These are phyloP conservation scores for Conus ventricosus DNA, from an alignment of 1,140 invertebrate genomes.

Conservation along the genomic window DNA sequence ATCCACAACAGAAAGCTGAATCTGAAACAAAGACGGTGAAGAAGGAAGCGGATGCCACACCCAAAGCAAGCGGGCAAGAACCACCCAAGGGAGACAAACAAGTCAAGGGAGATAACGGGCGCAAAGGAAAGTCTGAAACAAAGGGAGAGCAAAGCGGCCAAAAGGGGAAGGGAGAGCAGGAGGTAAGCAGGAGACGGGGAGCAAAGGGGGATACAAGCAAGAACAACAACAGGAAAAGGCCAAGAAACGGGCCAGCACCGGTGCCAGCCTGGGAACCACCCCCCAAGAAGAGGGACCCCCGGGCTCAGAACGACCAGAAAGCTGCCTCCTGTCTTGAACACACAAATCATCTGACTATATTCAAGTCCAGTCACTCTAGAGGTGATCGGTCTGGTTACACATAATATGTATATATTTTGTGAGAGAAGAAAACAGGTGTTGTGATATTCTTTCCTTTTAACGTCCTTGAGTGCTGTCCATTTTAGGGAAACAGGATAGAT, in stretches of 20 bases:
- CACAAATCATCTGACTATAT: too few species aligned
- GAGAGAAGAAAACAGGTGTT: too few species aligned
- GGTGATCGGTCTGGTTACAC: too few species aligned
- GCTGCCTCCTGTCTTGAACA: conserved; percentile 18
- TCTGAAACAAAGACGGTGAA: neutral
- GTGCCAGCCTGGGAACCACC: neutral
- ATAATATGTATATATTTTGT: too few species aligned
- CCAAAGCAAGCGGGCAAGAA: neutral
- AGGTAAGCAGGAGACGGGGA: conserved; percentile 1
- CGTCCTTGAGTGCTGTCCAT: too few species aligned
- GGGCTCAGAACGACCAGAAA: conserved; percentile 17
- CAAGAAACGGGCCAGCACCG: conserved; percentile 29
- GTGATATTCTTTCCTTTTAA: too few species aligned
- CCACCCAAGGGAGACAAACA: neutral
- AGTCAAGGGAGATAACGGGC: neutral
- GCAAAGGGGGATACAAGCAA: conserved; percentile 4
- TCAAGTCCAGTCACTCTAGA: too few species aligned
- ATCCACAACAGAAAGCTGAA: neutral
- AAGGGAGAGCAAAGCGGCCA: neutral
- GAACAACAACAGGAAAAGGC: neutral
- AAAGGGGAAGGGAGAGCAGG: neutral
- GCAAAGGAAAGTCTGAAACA: neutral
- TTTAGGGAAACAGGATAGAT: too few species aligned
- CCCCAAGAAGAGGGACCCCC: neutral
- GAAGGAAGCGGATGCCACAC: neutral